phyloP scores from a whole-genome alignment of 30 jellyfish, hydroid and myxozoan species.

The Aurelia sp. region DNA sequence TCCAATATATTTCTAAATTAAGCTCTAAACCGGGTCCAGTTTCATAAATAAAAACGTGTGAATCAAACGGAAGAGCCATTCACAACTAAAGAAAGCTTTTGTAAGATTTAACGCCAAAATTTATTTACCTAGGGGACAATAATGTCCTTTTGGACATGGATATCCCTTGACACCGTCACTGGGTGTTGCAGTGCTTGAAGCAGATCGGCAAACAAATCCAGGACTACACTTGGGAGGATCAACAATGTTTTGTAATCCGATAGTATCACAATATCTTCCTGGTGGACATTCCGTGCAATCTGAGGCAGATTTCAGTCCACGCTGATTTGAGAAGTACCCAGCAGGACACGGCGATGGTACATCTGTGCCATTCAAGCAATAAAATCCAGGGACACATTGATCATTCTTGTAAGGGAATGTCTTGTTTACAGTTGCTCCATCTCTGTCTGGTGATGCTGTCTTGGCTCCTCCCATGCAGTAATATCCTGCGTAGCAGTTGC shows the following conservation, averaged over 20 bases:
- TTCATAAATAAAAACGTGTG: no score
- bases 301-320: conserved; percentile 65
- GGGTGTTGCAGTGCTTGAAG: conserved; percentile 90
- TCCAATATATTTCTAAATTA: no score
- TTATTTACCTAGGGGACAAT: conserved; percentile 89
- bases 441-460: conserved; percentile 84
- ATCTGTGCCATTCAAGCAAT: conserved; percentile 94
- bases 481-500: conserved; percentile 91
- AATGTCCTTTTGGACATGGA: conserved; percentile 89
- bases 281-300: conserved; percentile 97
- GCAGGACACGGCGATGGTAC: conserved; percentile 94
- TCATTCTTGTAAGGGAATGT: conserved; percentile 91
- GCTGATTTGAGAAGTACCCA: conserved; percentile 85
- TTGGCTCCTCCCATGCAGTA: conserved; percentile 90
- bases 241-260: conserved; percentile 72
- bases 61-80: no score
- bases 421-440: conserved; percentile 58
- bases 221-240: conserved; percentile 95
- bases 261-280: conserved; percentile 89
- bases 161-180: conserved; percentile 87
- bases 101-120: no score
- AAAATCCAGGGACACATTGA: conserved; percentile 91
- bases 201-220: conserved; percentile 92
- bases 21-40: no score
- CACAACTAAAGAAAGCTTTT: no score